A percentile compares a stretch with the other conserved stretches of the same genome.
phyloP scores from a whole-genome alignment of 2,797 vertebrate genomes.

The Vultur gryphus region DNA sequence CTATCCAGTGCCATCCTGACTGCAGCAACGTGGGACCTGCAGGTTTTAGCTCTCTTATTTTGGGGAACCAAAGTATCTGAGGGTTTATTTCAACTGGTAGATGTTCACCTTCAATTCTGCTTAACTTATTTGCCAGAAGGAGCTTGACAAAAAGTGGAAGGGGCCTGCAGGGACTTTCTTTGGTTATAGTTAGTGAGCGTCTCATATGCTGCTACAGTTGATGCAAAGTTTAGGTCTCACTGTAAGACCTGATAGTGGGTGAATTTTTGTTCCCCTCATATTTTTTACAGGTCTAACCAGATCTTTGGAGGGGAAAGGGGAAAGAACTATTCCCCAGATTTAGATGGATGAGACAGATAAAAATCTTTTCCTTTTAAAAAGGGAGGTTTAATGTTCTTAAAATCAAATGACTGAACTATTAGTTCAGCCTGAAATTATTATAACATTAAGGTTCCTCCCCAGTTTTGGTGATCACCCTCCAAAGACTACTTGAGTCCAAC shows the following conservation, averaged over 20 bases:
- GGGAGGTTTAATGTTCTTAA: background rate
- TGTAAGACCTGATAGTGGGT: background rate
- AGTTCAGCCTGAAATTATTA: background rate
- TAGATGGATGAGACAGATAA: background rate
- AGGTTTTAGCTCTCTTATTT: background rate
- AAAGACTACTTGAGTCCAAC: background rate
- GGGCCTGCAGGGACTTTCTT: background rate
- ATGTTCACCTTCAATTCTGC: background rate
- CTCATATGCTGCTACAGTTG: background rate
- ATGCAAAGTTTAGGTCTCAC: background rate
- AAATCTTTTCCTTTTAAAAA: background rate
- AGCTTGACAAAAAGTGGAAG: background rate
- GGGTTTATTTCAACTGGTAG: background rate
- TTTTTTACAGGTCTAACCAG: background rate
- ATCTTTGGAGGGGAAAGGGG: background rate
- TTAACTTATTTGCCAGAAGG: background rate
- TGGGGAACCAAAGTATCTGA: background rate
- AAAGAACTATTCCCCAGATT: background rate
- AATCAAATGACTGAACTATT: background rate
- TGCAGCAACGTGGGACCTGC: background rate
- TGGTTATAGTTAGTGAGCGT: background rate
- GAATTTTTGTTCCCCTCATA: background rate
- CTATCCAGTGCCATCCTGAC: background rate
- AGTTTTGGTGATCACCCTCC: background rate
- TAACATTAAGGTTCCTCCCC: background rate